Evolutionary conservation across 2,113 vertebrate species (phyloP).

Genomic region (Vulpes vulpes): DNA sequence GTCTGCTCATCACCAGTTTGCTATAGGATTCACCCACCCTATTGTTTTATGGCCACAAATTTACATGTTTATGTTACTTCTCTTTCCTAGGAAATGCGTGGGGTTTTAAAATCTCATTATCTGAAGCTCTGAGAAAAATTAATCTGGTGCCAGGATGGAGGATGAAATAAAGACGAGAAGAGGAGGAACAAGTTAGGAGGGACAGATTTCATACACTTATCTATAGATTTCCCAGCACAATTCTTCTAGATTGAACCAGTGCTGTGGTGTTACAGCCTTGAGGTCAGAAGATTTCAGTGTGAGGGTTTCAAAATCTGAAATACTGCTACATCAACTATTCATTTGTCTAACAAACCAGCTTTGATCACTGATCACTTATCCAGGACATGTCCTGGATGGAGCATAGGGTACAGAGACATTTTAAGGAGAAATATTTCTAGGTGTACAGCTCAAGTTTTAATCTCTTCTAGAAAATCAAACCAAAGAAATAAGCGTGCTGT

Average conservation of each 20-base stretch:
- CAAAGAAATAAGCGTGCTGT: not conserved
- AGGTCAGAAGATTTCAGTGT: not conserved
- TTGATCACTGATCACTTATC: not conserved
- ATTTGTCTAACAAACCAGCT: not conserved
- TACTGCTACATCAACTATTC: not conserved
- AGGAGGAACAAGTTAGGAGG: not conserved
- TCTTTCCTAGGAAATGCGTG: not conserved
- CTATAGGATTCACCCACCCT: not conserved
- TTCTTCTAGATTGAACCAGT: not conserved
- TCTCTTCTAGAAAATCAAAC: not conserved
- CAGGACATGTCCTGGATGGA: not conserved
- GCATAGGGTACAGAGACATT: not conserved
- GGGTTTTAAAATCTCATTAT: not conserved
- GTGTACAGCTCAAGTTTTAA: not conserved
- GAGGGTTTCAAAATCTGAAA: fast-evolving
- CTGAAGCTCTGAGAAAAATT: not conserved
- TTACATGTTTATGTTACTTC: not conserved
- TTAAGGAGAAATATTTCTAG: not conserved
- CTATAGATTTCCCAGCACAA: not conserved
- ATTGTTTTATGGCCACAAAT: not conserved
- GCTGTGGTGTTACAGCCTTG: not conserved
- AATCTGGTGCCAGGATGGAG: not conserved
- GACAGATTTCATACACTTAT: fast-evolving
- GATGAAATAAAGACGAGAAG: not conserved
- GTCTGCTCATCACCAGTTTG: not conserved